phyloP scores from a whole-genome alignment of 2,888 invertebrate genomes.

The Micropterix aruncella region DNA sequence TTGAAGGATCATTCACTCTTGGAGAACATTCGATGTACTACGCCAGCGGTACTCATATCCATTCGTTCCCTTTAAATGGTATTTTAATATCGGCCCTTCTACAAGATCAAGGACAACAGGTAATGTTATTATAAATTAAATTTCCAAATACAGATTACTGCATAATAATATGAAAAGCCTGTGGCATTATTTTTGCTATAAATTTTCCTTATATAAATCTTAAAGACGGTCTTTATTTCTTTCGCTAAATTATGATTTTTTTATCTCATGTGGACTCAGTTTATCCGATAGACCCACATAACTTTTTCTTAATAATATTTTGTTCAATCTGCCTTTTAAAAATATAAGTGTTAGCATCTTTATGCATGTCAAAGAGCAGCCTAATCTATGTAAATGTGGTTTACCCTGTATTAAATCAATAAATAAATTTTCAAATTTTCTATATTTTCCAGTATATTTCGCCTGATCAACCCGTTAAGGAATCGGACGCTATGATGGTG shows the following conservation, averaged over 20 bases:
- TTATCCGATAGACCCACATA: too few species aligned
- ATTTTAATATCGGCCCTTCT: constrained; percentile 60
- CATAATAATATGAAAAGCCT: constrained; percentile 1
- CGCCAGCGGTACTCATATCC: constrained; percentile 82
- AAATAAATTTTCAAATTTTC: too few species aligned
- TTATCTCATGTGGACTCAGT: constrained; percentile 1
- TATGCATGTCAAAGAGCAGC: too few species aligned
- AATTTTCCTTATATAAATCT: not conserved
- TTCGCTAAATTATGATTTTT: constrained; percentile 1
- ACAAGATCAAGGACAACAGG: constrained; percentile 70
- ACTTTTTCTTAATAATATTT: too few species aligned
- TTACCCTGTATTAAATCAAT: too few species aligned
- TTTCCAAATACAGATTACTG: too few species aligned
- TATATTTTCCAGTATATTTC: constrained; percentile 28
- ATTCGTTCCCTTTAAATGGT: constrained; percentile 68
- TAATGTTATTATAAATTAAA: too few species aligned
- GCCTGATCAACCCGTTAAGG: constrained; percentile 18
- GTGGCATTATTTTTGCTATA: not conserved
- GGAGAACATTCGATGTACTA: constrained; percentile 85
- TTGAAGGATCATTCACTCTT: constrained; percentile 75
- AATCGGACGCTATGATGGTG: constrained; percentile 35
- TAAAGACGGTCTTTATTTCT: not conserved
- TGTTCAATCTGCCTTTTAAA: too few species aligned
- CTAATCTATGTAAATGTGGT: too few species aligned
- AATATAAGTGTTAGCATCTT: too few species aligned